Conservation (phyloP, 2,113 vertebrate species). For the Propithecus coquereli region DNA sequence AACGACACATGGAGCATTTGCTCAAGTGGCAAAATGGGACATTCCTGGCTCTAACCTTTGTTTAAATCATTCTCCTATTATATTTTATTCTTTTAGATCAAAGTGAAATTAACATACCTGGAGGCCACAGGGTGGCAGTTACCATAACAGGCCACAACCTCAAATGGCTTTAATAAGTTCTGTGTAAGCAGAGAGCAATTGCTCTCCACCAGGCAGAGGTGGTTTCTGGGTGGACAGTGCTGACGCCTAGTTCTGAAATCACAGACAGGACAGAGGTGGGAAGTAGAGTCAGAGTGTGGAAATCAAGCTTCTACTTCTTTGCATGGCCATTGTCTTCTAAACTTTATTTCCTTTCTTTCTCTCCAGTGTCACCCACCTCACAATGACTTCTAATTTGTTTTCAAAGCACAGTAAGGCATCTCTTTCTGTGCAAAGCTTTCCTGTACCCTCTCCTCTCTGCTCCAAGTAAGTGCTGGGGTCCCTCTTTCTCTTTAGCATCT, state of each 20-base stretch:
- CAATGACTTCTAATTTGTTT: neutral
- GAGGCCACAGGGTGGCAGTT: constrained; percentile 9
- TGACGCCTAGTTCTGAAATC: neutral
- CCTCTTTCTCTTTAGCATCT: neutral
- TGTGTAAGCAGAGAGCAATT: constrained; percentile 6
- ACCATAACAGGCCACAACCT: neutral
- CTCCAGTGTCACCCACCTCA: neutral
- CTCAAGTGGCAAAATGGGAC: constrained; percentile 67
- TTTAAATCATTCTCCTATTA: constrained; percentile 74
- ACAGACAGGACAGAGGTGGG: neutral
- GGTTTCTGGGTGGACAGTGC: neutral
- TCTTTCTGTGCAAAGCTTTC: neutral
- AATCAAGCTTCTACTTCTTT: neutral
- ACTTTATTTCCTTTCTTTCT: neutral
- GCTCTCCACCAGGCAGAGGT: neutral
- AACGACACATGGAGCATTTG: constrained; percentile 70
- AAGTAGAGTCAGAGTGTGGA: neutral
- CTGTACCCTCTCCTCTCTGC: neutral
- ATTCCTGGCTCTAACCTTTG: constrained; percentile 73
- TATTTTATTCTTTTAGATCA: constrained; percentile 63
- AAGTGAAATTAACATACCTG: constrained; percentile 67
- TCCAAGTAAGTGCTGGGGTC: neutral
- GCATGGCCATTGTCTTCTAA: neutral
- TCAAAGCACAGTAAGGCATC: neutral
- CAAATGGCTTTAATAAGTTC: neutral